phyloP scores from a whole-genome alignment of 2,888 invertebrate species.

The Timema cristinae region DNA sequence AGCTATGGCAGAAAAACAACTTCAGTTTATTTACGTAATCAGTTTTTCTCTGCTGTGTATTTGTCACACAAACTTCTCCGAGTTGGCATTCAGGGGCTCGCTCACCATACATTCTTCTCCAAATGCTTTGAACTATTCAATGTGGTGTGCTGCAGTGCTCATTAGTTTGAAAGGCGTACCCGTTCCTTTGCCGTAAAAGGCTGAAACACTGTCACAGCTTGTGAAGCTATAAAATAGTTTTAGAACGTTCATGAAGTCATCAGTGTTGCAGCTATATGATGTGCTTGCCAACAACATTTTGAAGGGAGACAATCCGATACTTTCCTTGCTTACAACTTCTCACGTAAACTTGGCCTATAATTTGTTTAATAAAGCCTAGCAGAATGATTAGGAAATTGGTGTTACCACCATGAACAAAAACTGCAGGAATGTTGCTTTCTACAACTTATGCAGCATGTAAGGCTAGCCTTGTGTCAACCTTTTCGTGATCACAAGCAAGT shows the following conservation, averaged over 20 bases:
- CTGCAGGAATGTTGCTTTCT: constrained; percentile 8
- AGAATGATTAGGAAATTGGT: constrained; percentile 1
- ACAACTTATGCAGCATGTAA: constrained; percentile 1
- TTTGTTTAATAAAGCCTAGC: neutral
- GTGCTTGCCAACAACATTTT: neutral
- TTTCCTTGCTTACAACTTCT: neutral
- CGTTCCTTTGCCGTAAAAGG: neutral
- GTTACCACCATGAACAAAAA: neutral
- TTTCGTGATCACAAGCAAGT: neutral
- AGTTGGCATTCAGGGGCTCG: neutral
- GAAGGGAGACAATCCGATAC: neutral
- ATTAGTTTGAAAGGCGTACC: neutral
- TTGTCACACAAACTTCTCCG: constrained; percentile 3
- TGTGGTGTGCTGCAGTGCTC: constrained; percentile 1
- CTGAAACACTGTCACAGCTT: neutral
- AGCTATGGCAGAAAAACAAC: neutral
- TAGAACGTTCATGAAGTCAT: neutral
- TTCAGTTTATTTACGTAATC: constrained; percentile 3
- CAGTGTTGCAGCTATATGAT: neutral
- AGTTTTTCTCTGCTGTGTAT: neutral
- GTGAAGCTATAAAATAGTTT: constrained; percentile 2
- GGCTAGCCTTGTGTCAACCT: constrained; percentile 8
- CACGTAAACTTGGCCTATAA: constrained; percentile 1
- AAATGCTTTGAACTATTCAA: constrained; percentile 6
- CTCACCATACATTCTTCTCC: neutral